These are phyloP conservation scores for Pissodes strobi DNA, from an alignment of 1,140 invertebrate species.

Conservation along the genomic window DNA sequence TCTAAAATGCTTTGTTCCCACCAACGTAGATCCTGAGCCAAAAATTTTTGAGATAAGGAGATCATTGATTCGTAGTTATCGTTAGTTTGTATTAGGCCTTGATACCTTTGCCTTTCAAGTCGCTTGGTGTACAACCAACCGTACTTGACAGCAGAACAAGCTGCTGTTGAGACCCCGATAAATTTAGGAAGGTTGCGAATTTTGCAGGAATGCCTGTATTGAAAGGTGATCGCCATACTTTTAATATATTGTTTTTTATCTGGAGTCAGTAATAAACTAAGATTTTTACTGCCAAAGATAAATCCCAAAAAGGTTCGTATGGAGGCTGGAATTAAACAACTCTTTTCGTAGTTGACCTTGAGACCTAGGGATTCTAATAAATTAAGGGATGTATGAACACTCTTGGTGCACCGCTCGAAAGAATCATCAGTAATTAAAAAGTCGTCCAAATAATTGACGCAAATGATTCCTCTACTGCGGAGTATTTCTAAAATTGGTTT, in stretches of 20 bases:
- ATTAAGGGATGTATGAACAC: no score
- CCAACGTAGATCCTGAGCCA: conserved; percentile 43
- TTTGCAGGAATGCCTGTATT: neutral
- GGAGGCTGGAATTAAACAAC: neutral
- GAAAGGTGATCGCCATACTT: neutral
- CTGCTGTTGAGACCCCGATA: neutral
- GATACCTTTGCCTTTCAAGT: conserved; percentile 8
- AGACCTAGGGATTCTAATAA: no score
- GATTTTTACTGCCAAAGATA: neutral
- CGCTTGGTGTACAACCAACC: conserved; percentile 3
- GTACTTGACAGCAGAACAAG: conserved; percentile 1
- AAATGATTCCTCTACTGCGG: no score
- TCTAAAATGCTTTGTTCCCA: conserved; percentile 44
- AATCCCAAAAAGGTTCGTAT: neutral
- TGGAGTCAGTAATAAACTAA: neutral
- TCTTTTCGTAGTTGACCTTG: neutral
- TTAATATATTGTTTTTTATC: neutral
- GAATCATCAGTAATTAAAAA: no score
- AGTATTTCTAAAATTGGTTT: conserved; percentile 40
- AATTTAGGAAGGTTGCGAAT: neutral
- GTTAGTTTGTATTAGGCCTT: neutral
- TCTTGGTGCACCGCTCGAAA: no score
- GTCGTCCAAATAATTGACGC: no score
- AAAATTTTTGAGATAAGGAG: neutral
- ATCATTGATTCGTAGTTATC: conserved; percentile 20